Evolutionary conservation across 1,140 invertebrate species (phyloP).

Genomic region (Euglossa dilemma): DNA sequence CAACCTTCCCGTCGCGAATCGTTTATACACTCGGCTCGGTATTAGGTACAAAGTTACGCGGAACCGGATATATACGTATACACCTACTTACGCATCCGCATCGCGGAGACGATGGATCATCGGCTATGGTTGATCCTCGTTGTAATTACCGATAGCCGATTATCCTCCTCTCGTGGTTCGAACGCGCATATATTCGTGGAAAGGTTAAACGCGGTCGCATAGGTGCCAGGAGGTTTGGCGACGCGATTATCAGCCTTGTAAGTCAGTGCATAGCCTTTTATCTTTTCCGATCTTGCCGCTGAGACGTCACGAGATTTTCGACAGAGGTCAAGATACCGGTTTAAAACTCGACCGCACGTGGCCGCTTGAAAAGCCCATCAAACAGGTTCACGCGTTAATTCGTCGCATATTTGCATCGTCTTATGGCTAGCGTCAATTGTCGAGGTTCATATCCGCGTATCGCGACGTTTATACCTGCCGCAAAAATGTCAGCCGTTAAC

Average conservation of each 20-base stretch:
- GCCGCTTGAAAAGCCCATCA: slow-evolving; percentile 44
- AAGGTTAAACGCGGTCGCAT: not conserved
- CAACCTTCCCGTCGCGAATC: slow-evolving; percentile 21
- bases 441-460: too few relatives aligned
- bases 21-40: slow-evolving; percentile 24
- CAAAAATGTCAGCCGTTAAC: not conserved
- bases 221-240: not conserved
- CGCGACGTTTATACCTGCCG: not conserved
- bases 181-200: too few relatives aligned
- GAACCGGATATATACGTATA: slow-evolving; percentile 52
- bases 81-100: slow-evolving; percentile 22
- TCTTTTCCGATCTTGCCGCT: slow-evolving; percentile 3
- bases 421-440: not conserved
- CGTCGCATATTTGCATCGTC: slow-evolving; percentile 12
- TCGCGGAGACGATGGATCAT: not conserved
- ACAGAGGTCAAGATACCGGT: slow-evolving; percentile 63
- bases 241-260: not conserved
- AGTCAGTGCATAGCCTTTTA: not conserved
- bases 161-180: not conserved
- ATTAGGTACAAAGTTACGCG: not conserved
- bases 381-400: slow-evolving; percentile 51
- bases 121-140: not conserved
- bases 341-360: slow-evolving; percentile 27
- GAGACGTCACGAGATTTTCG: slow-evolving; percentile 53
- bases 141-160: not conserved